A percentile compares a stretch with the other conserved stretches of the same genome.
Evolutionary conservation across 2,797 vertebrate genomes (phyloP).

Genomic region (Pampus argenteus): DNA sequence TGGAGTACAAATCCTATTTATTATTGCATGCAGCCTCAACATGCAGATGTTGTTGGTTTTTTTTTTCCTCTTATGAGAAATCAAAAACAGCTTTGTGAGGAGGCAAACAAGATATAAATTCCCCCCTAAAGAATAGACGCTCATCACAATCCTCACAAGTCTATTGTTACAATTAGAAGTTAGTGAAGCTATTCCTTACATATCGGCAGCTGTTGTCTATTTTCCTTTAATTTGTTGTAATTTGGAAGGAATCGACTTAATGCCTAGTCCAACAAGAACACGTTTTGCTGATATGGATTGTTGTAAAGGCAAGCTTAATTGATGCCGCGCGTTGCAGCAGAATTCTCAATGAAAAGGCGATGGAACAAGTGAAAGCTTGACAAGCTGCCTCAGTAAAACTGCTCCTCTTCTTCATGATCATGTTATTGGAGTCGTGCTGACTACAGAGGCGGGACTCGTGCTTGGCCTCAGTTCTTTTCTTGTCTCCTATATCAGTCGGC

Average conservation of each 20-base stretch:
- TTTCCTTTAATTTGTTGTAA: conserved; percentile 80
- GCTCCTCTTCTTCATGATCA: conserved; percentile 27
- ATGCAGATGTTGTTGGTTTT: conserved; percentile 21
- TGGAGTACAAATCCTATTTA: conserved; percentile 29
- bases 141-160: conserved; percentile 59
- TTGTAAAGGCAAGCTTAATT: conserved; percentile 77
- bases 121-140: conserved; percentile 42
- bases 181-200: conserved; percentile 66
- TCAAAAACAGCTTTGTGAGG: conserved; percentile 35
- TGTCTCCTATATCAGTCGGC: conserved; percentile 39
- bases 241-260: conserved; percentile 80
- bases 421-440: conserved; percentile 54
- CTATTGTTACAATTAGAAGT: conserved; percentile 70
- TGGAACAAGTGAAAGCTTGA: conserved; percentile 63
- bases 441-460: conserved; percentile 34
- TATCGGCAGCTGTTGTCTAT: conserved; percentile 75
- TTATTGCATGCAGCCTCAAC: not conserved
- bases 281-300: conserved; percentile 79
- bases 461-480: conserved; percentile 43
- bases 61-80: conserved; percentile 30
- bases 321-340: conserved; percentile 65
- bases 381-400: conserved; percentile 21
- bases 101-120: conserved; percentile 35
- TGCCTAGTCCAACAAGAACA: conserved; percentile 70
- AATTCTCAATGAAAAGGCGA: conserved; percentile 70